These are phyloP conservation scores for Lagocephalus sceleratus DNA, from an alignment of 2,797 vertebrate species.

Conservation along the genomic window DNA sequence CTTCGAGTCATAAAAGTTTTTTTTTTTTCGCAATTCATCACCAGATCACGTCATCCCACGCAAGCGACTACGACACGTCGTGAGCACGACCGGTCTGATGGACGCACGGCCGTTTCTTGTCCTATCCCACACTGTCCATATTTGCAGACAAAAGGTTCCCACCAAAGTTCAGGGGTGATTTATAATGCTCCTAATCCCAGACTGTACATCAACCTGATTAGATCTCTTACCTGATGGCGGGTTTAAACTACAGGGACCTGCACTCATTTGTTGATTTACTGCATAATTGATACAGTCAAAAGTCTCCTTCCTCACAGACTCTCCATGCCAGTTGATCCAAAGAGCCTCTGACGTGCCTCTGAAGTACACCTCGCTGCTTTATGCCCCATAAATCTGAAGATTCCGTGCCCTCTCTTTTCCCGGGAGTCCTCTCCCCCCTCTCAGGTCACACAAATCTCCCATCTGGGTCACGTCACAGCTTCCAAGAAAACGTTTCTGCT, in stretches of 20 bases:
- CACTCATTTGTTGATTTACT: conserved; percentile 47
- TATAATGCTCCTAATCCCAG: conserved; percentile 6
- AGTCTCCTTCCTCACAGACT: conserved; percentile 2
- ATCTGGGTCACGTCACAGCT: conserved; percentile 66
- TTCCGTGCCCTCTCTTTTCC: conserved; percentile 26
- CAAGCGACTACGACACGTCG: too few relatives aligned
- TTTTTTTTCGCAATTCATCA: too few relatives aligned
- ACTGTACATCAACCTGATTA: conserved; percentile 32
- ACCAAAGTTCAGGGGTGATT: conserved; percentile 13
- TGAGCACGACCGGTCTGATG: too few relatives aligned
- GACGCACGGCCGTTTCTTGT: background rate
- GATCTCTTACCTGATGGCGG: conserved; percentile 26
- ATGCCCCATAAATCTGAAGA: conserved; percentile 17
- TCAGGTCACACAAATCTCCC: conserved; percentile 51
- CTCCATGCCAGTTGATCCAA: conserved; percentile 29
- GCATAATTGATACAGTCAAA: conserved; percentile 32
- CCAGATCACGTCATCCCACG: too few relatives aligned
- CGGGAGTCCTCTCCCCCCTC: conserved; percentile 17
- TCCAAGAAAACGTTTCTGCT: conserved; percentile 50
- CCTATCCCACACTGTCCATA: background rate
- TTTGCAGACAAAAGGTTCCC: conserved; percentile 7
- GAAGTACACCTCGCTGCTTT: conserved; percentile 41
- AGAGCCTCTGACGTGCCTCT: conserved; percentile 33
- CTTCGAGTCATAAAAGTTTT: too few relatives aligned
- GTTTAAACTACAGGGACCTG: conserved; percentile 29